These are phyloP conservation scores for Apeira syringaria DNA, from an alignment of 2,888 invertebrate genomes.

Conservation along the genomic window DNA sequence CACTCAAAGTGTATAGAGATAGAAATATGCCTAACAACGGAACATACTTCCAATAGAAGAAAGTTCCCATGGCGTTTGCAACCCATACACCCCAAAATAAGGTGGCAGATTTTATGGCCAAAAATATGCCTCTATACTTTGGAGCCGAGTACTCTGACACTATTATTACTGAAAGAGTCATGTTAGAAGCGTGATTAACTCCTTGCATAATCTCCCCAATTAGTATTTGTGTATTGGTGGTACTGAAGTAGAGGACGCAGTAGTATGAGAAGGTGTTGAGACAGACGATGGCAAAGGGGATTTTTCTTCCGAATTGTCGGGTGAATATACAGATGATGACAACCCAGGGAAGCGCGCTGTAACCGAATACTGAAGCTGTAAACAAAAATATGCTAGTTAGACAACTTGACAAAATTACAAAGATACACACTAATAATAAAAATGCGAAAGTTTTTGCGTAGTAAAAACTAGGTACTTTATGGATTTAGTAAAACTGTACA, in stretches of 20 bases:
- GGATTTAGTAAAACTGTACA: too few species aligned
- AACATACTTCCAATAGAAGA: slow-evolving; percentile 40
- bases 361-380: slow-evolving; percentile 43
- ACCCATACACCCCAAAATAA: slow-evolving; percentile 43
- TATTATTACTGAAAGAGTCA: slow-evolving; percentile 34
- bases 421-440: too few species aligned
- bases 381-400: slow-evolving; percentile 14
- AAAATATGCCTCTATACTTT: slow-evolving; percentile 37
- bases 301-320: slow-evolving; percentile 36
- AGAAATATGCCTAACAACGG: slow-evolving; percentile 31
- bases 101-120: slow-evolving; percentile 41
- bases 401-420: background rate
- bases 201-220: slow-evolving; percentile 41
- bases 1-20: slow-evolving; percentile 22
- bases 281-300: slow-evolving; percentile 35
- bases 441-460: too few species aligned
- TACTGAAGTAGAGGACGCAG: slow-evolving; percentile 35
- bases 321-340: slow-evolving; percentile 36
- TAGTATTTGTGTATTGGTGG: slow-evolving; percentile 34
- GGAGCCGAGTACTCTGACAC: slow-evolving; percentile 40
- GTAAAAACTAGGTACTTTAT: too few species aligned
- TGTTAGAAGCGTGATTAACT: slow-evolving; percentile 31
- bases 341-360: slow-evolving; percentile 41
- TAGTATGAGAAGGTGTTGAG: slow-evolving; percentile 32
- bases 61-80: slow-evolving; percentile 43